Conservation (phyloP, 2,888 invertebrate genomes). For the Schrankia costaestrigalis region DNA sequence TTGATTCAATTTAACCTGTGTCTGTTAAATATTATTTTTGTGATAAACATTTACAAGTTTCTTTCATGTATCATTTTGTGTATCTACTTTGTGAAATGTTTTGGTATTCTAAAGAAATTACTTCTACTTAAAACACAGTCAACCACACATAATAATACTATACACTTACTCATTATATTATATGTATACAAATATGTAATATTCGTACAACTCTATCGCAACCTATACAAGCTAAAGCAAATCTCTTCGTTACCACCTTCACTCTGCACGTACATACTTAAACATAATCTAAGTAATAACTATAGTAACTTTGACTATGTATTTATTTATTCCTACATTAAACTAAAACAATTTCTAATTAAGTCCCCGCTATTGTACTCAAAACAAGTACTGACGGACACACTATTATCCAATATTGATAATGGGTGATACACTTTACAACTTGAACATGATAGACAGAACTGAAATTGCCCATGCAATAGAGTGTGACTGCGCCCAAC, state of each 20-base stretch:
- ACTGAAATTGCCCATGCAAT: neutral
- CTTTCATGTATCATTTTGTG: too few relatives aligned
- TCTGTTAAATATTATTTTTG: neutral
- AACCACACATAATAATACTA: neutral
- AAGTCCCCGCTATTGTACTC: neutral
- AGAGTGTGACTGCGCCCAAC: neutral
- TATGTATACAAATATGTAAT: neutral
- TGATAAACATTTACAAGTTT: neutral
- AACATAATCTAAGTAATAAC: too few relatives aligned
- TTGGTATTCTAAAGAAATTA: too few relatives aligned
- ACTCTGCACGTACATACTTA: neutral
- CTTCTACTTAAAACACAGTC: too few relatives aligned
- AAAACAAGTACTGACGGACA: neutral
- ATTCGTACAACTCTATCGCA: neutral
- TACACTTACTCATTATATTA: neutral
- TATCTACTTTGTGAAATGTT: too few relatives aligned
- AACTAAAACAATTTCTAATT: neutral
- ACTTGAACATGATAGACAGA: too few relatives aligned
- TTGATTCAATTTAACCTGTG: neutral
- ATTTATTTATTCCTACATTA: neutral
- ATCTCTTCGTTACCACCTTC: neutral
- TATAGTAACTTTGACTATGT: too few relatives aligned
- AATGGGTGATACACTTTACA: neutral
- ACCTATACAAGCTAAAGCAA: neutral
- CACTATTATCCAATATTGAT: neutral